These are phyloP conservation scores for Calliopum simillimum DNA, from an alignment of 2,888 invertebrate genomes.

Conservation along the genomic window DNA sequence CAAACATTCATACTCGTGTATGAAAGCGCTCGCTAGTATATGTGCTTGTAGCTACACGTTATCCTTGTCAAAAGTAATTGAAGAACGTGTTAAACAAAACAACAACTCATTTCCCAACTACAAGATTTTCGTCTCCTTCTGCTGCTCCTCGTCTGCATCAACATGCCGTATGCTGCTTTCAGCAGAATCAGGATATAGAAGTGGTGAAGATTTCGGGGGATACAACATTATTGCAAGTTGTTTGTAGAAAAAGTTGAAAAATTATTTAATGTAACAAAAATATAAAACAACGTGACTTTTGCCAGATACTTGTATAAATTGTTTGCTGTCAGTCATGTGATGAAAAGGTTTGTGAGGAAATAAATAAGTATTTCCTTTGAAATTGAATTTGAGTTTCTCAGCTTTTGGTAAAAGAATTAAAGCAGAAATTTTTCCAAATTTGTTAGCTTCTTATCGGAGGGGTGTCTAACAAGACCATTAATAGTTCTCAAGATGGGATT, in stretches of 20 bases:
- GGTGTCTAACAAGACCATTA: too few relatives aligned
- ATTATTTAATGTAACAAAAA: constrained; percentile 12
- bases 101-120: constrained; percentile 15
- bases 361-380: too few relatives aligned
- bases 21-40: neutral
- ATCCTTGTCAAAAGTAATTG: constrained; percentile 29
- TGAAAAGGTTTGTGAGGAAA: too few relatives aligned
- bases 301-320: neutral
- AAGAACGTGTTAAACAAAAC: constrained; percentile 27
- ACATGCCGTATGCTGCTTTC: too few relatives aligned
- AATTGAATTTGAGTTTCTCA: too few relatives aligned
- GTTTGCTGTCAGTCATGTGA: neutral
- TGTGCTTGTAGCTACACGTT: neutral
- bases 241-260: constrained; percentile 5
- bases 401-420: too few relatives aligned
- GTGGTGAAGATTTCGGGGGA: neutral
- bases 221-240: neutral
- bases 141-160: too few relatives aligned
- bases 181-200: neutral
- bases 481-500: too few relatives aligned
- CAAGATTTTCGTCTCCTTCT: neutral
- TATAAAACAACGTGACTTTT: constrained; percentile 29
- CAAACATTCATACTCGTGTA: too few relatives aligned
- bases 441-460: too few relatives aligned
- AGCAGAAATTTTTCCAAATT: too few relatives aligned